Base-by-base conservation (phyloP, 2,113 vertebrate species). In the Cryptoleucopteryx plumbea region DNA sequence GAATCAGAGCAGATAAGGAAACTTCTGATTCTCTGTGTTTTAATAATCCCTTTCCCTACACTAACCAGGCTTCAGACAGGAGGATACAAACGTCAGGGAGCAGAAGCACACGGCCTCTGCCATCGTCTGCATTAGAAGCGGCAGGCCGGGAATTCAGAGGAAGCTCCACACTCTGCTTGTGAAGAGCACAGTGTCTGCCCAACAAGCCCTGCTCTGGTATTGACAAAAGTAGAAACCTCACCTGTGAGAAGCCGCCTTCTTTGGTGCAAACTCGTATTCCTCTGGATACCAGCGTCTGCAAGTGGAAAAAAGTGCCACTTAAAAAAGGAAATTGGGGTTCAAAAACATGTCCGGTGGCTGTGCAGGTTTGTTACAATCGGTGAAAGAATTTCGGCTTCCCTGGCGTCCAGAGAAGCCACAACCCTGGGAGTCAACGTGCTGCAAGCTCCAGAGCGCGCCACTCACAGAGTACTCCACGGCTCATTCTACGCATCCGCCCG, bases 231-330 rank as follows among this genome's bases (percentile, higher is more conserved):
- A 50, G n/a, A 55, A 61, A 29, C n/a, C 98, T 98, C 96, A 99
- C 99, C 99, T 99, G 98, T 99, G 99, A 62, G 98, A 98, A 56
- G 98, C 98, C n/a, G 98, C 98, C 97, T 99, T 99, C 95, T 98
- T 98, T 81, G 99, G 99, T 43, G 98, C 98, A 84, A 97, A 98
- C 91, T 98, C 98, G 11, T 99, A 99, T 16, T 99, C 99, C 40
- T 98, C 98, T 32, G 99, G 99, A 96, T 99, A 99, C 99, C 99
- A 99, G 96, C 99, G 99, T 90, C 99, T 99, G 97, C 4, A 78
- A 86, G 90, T 5, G 59, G 50, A 72, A 90, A 70, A 95, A 95
- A 96, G 0, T 8, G 52, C 83, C 77, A 79, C 58, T 96, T 88
- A 81, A 72, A 77, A 81, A 55, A 52, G 79, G 43, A 9, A 59